phyloP scores from a whole-genome alignment of 2,113 vertebrate species.

The Fukomys damarensis region DNA sequence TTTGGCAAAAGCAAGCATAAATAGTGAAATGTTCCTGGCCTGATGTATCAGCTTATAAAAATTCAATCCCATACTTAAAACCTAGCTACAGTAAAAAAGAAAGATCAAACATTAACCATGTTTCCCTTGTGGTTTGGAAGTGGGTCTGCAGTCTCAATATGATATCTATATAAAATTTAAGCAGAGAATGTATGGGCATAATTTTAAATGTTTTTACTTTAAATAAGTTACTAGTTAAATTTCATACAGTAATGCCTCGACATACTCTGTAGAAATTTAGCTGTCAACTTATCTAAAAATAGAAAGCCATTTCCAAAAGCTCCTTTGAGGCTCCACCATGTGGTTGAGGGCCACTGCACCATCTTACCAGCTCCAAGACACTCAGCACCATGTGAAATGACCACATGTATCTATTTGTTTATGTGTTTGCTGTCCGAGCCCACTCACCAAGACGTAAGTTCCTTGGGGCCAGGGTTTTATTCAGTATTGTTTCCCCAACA shows the following conservation, averaged over 20 bases:
- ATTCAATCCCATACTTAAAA: conserved; percentile 6
- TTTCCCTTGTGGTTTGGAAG: background rate
- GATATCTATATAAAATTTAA: background rate
- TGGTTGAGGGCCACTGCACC: background rate
- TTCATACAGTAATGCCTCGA: background rate
- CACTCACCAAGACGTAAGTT: background rate
- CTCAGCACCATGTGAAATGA: background rate
- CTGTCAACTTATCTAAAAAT: background rate
- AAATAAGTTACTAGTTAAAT: background rate
- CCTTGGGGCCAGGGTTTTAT: background rate
- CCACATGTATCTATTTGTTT: background rate
- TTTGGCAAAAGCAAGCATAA: background rate
- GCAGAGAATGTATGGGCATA: background rate
- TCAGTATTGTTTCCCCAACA: background rate
- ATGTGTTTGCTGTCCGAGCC: background rate
- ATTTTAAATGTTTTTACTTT: background rate
- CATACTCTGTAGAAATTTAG: background rate
- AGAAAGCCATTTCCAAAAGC: background rate
- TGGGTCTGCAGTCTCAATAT: background rate
- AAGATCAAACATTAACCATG: conserved; percentile 23
- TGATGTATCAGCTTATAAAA: conserved; percentile 23
- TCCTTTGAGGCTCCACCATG: background rate
- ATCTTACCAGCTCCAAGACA: background rate
- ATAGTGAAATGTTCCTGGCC: background rate
- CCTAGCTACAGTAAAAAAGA: background rate